These are phyloP conservation scores for Cephus spinipes DNA, from an alignment of 2,888 invertebrate genomes.

Conservation along the genomic window DNA sequence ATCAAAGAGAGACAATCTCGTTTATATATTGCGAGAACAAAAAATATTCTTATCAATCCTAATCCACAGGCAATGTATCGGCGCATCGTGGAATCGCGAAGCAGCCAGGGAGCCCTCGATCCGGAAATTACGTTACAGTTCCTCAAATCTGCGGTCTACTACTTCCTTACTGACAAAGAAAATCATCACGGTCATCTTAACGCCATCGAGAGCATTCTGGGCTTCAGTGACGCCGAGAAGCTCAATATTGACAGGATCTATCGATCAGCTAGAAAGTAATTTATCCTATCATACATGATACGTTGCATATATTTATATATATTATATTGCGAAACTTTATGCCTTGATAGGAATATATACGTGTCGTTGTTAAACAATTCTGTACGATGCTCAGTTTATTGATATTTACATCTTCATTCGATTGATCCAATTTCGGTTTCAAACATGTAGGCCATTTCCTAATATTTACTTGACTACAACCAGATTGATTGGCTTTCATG, in stretches of 20 bases:
- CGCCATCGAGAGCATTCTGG: slow-evolving; percentile 92
- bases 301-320: too few relatives aligned
- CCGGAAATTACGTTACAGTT: slow-evolving; percentile 94
- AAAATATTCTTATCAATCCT: too few relatives aligned
- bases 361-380: not conserved
- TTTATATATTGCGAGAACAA: too few relatives aligned
- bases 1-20: too few relatives aligned
- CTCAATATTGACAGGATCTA: slow-evolving; percentile 78
- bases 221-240: slow-evolving; percentile 86
- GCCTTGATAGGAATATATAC: not conserved
- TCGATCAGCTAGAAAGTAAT: slow-evolving; percentile 56
- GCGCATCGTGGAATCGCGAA: slow-evolving; percentile 83
- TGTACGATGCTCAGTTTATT: slow-evolving; percentile 2
- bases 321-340: not conserved
- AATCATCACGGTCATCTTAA: slow-evolving; percentile 89
- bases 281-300: slow-evolving; percentile 6
- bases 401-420: too few relatives aligned
- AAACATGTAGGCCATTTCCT: too few relatives aligned
- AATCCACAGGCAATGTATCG: slow-evolving; percentile 84
- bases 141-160: slow-evolving; percentile 92
- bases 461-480: too few relatives aligned
- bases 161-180: slow-evolving; percentile 90
- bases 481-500: too few relatives aligned
- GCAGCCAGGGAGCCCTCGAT: slow-evolving; percentile 80
- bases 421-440: too few relatives aligned